Evolutionary conservation across 2,113 vertebrate species (phyloP), one percentile per base, ranked within the genome.

Genomic region (Eclectus roratus): DNA sequence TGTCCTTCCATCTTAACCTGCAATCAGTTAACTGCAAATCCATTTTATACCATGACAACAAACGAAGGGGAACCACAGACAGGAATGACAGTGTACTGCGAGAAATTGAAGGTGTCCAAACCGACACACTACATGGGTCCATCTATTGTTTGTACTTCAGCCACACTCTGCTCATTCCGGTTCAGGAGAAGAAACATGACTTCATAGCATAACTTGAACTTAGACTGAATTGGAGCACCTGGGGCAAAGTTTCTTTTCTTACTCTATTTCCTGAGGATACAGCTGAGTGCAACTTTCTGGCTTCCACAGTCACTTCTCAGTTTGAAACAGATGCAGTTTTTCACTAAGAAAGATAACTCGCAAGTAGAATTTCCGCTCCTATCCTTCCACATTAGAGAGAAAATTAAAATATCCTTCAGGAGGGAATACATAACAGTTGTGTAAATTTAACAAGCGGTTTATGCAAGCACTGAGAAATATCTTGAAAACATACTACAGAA

Each of bases 311-410:
- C 93, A 72, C 81, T 58, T 85, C 87, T 97, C 94, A 85, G 95
- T 82, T 94, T 72, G 28, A 76, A 97, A 97, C 97, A 97, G 97
- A 97, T 97, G 97, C 95, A 96, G 93, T 96, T 96, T 92, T 97
- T 97, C 96, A 96, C 89, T 37, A 85, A 96, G 91, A 97, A 94
- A 92, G 95, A 96, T 95, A 97, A 95, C 83, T 95, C 6, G 0
- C 76, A 80, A 96, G 91, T 29, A 93, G 86, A 94, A 91, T 96
- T 97, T 97, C 96, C 94, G 69, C 72, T 94, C 91, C 93, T 93
- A 95, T 96, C 88, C 90, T 89, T 97, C 90, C 94, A 91, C 95
- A 93, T 93, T 93, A 94, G 91, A 82, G 82, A 96, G 77, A 96
- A 97, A 97, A 95, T 95, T 93, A 93, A 95, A 95, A 97, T 96